These are phyloP conservation scores for Lordiphosa fenestrarum DNA, from an alignment of 2,888 invertebrate species.

Conservation along the genomic window DNA sequence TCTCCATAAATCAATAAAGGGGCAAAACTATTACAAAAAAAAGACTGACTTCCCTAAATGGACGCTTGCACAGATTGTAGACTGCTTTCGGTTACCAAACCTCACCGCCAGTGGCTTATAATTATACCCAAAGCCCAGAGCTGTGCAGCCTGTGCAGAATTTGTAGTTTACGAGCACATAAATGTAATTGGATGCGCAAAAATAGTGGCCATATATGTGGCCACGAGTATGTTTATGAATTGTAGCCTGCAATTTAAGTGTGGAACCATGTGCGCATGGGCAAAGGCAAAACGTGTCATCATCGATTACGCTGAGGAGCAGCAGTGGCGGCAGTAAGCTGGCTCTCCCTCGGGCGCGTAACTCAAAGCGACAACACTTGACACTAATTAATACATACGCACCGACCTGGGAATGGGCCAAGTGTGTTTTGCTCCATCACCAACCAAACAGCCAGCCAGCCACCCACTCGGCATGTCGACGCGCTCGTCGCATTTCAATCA, in stretches of 20 bases:
- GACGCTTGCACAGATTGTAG: slow-evolving; percentile 11
- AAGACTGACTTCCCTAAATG: slow-evolving; percentile 25
- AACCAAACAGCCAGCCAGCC: slow-evolving; percentile 41
- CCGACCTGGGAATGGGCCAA: slow-evolving; percentile 30
- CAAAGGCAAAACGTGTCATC: slow-evolving; percentile 74
- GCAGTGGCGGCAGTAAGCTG: slow-evolving; percentile 19
- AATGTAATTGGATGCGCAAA: slow-evolving; percentile 78
- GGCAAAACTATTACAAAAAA: slow-evolving; percentile 21
- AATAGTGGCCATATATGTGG: slow-evolving; percentile 51
- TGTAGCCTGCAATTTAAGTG: slow-evolving; percentile 52
- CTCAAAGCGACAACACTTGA: slow-evolving; percentile 76
- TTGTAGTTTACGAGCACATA: slow-evolving; percentile 76
- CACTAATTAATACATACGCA: slow-evolving; percentile 77
- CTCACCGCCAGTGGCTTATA: slow-evolving; percentile 40
- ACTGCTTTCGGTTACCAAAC: background rate
- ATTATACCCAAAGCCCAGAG: slow-evolving; percentile 32
- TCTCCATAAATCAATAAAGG: slow-evolving; percentile 30
- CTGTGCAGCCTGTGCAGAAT: slow-evolving; percentile 60
- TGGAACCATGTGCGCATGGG: slow-evolving; percentile 55
- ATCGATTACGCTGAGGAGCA: slow-evolving; percentile 61
- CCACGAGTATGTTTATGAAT: slow-evolving; percentile 43
- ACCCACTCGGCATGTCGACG: slow-evolving; percentile 67
- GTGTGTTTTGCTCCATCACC: background rate
- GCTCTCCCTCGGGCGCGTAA: slow-evolving; percentile 72
- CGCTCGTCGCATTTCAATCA: slow-evolving; percentile 71